Evolutionary conservation across 2,797 vertebrate species (phyloP).

Genomic region (Tragelaphus eurycerus): DNA sequence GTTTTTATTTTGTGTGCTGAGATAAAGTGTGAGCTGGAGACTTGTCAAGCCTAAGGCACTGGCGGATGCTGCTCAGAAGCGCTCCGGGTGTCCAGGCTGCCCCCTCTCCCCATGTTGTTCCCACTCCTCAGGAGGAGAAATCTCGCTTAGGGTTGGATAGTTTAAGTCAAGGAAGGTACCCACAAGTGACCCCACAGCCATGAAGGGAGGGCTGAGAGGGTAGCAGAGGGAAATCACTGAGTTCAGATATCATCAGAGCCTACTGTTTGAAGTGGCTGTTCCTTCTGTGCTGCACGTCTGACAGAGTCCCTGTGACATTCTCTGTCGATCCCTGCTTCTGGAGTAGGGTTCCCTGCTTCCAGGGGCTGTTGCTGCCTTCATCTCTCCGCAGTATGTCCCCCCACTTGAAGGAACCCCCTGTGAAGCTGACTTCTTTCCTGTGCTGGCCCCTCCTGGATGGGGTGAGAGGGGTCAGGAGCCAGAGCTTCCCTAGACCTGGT

Average conservation of each 20-base stretch:
- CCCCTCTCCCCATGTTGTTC: background rate
- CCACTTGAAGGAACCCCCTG: slow-evolving; percentile 67
- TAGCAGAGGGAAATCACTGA: background rate
- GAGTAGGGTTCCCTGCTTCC: background rate
- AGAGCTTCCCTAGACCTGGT: slow-evolving; percentile 68
- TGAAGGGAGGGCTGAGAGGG: background rate
- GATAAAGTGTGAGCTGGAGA: background rate
- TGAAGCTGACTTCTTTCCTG: slow-evolving; percentile 71
- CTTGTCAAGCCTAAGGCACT: background rate
- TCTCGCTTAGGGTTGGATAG: background rate
- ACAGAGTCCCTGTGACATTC: background rate
- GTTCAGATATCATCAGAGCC: no score
- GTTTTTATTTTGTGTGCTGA: background rate
- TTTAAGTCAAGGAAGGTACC: background rate
- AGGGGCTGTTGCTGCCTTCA: background rate
- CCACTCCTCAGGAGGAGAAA: background rate
- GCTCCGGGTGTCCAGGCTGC: background rate
- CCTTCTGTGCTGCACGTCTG: background rate
- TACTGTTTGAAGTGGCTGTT: background rate
- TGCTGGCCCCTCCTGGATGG: slow-evolving; percentile 50
- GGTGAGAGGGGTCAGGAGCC: slow-evolving; percentile 72
- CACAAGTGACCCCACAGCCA: background rate
- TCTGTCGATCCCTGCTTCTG: background rate
- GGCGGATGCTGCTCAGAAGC: background rate
- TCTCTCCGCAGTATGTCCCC: background rate